phyloP scores from a whole-genome alignment of 2,113 vertebrate genomes.

The Hippocampus mohnikei region DNA sequence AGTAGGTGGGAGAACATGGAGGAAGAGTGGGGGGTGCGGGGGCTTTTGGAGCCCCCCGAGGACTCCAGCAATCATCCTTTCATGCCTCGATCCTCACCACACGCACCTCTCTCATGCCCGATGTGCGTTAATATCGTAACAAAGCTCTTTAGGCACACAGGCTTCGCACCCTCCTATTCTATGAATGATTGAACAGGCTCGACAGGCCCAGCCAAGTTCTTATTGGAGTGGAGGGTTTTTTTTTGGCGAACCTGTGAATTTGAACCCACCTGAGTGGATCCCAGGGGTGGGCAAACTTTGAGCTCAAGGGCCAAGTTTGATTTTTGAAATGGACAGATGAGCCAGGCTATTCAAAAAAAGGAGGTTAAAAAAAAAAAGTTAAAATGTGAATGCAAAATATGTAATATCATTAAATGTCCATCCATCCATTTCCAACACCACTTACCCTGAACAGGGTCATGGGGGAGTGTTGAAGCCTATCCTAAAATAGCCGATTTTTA shows the following conservation, averaged over 20 bases:
- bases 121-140: conserved; percentile 39
- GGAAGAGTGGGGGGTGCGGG: conserved; percentile 31
- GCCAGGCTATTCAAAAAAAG: background rate
- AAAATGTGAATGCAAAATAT: background rate
- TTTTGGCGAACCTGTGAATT: background rate
- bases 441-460: too few relatives aligned
- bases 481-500: too few relatives aligned
- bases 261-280: background rate
- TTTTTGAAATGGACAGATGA: background rate
- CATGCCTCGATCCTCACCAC: conserved; percentile 7
- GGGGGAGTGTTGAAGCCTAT: too few relatives aligned
- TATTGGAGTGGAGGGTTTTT: conserved; percentile 6
- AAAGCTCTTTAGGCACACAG: conserved; percentile 55
- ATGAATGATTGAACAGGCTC: conserved; percentile 35
- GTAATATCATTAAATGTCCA: background rate
- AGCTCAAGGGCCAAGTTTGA: background rate
- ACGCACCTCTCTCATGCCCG: conserved; percentile 16
- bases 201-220: conserved; percentile 1
- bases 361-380: background rate
- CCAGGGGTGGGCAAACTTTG: background rate
- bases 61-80: conserved; percentile 7
- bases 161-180: conserved; percentile 31
- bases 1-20: conserved; percentile 52
- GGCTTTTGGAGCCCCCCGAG: background rate
- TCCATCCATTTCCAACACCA: too few relatives aligned